phyloP scores from a whole-genome alignment of 2,888 invertebrate species.

The Lingula anatina region DNA sequence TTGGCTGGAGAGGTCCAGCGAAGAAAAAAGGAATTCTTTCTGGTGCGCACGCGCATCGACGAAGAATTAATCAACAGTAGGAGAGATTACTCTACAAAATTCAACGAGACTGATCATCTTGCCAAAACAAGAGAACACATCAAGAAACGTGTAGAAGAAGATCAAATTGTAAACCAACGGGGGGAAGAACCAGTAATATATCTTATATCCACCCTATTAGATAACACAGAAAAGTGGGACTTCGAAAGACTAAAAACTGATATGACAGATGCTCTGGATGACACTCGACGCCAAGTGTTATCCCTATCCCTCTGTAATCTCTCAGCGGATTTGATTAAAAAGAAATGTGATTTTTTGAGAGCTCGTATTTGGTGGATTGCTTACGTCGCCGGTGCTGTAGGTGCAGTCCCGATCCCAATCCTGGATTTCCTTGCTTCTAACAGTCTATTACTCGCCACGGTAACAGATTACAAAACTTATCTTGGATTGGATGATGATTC shows the following conservation, averaged over 20 bases:
- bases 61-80: slow-evolving; percentile 5
- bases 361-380: neutral
- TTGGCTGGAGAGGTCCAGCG: slow-evolving; percentile 6
- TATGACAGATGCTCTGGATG: neutral
- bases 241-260: neutral
- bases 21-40: slow-evolving; percentile 5
- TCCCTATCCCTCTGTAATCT: neutral
- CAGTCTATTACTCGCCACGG: too few species aligned
- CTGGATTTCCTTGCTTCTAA: too few species aligned
- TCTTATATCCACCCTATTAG: too few species aligned
- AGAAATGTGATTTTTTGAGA: neutral
- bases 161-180: slow-evolving; percentile 2
- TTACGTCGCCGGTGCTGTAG: neutral
- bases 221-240: slow-evolving; percentile 4
- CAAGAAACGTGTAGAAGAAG: slow-evolving; percentile 1
- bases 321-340: slow-evolving; percentile 1
- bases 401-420: slow-evolving; percentile 2
- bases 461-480: slow-evolving; percentile 3
- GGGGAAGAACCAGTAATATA: neutral
- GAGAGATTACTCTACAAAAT: slow-evolving; percentile 1
- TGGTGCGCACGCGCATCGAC: slow-evolving; percentile 9
- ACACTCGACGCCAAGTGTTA: neutral
- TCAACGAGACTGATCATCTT: neutral
- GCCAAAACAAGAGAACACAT: too few species aligned
- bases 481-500: slow-evolving; percentile 6